Evolutionary conservation across 2,113 vertebrate species (phyloP).

Genomic region (Prinia subflava): DNA sequence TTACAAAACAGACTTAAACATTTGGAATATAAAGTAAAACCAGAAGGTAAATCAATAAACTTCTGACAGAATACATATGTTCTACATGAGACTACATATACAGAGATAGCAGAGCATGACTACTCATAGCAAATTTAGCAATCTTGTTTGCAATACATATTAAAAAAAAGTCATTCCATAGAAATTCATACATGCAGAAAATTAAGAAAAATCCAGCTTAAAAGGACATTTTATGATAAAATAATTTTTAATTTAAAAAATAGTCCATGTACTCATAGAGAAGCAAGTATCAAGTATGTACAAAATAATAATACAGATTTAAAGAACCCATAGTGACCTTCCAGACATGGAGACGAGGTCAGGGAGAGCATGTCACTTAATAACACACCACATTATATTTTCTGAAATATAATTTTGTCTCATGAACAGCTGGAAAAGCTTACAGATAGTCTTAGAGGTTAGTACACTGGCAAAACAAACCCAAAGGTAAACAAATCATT

Average conservation of each 20-base stretch:
- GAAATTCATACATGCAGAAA: not conserved
- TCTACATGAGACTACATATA: not conserved
- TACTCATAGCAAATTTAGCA: not conserved
- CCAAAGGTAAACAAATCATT: not conserved
- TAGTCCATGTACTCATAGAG: not conserved
- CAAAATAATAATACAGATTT: not conserved
- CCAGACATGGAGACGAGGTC: not conserved
- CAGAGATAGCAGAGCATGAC: not conserved
- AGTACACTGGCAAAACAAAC: not conserved
- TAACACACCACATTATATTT: not conserved
- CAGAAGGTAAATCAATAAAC: not conserved
- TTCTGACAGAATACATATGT: not conserved
- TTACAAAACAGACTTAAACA: not conserved
- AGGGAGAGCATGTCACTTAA: not conserved
- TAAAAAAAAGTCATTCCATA: not conserved
- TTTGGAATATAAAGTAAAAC: not conserved
- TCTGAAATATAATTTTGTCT: not conserved
- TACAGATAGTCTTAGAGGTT: not conserved
- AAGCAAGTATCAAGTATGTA: not conserved
- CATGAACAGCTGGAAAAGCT: not conserved
- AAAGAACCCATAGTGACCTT: not conserved
- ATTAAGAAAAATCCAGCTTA: not conserved
- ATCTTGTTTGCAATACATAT: not conserved
- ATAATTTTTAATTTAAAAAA: not conserved
- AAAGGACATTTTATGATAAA: not conserved